phyloP scores from a whole-genome alignment of 2,113 vertebrate genomes.

The Stictonetta naevosa region DNA sequence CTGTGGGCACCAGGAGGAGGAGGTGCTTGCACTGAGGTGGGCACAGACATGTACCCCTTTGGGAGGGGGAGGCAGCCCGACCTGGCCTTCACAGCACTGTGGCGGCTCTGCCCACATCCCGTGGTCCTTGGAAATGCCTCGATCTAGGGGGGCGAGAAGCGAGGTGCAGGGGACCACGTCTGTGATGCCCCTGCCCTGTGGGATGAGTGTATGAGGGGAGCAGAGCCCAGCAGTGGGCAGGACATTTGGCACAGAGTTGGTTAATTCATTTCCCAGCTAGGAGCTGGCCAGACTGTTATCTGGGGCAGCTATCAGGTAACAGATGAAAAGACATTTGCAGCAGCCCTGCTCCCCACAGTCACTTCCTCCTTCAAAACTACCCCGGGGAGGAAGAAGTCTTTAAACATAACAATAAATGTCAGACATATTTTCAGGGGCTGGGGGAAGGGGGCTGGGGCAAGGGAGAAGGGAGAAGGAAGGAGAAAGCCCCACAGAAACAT shows the following conservation, averaged over 20 bases:
- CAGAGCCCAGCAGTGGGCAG: not conserved
- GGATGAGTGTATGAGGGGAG: not conserved
- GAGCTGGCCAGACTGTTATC: not conserved
- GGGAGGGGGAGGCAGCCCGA: not conserved
- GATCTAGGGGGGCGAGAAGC: not conserved
- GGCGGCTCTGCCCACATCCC: not conserved
- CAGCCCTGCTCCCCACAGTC: not conserved
- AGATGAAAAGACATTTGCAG: constrained; percentile 32
- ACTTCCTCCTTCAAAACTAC: constrained; percentile 36
- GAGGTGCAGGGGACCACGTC: rapidly evolving
- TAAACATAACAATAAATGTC: not conserved
- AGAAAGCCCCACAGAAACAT: not conserved
- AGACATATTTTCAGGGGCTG: not conserved
- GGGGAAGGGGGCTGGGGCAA: not conserved
- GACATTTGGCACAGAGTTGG: not conserved
- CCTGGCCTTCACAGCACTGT: not conserved
- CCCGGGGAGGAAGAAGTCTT: constrained; percentile 30
- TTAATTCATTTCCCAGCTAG: not conserved
- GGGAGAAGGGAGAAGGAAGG: not conserved
- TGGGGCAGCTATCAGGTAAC: not conserved
- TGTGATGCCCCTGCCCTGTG: not conserved
- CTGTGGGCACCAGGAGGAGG: not conserved
- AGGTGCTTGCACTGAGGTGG: not conserved
- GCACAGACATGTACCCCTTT: not conserved
- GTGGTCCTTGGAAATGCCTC: not conserved